Evolutionary conservation across 2,888 invertebrate genomes (phyloP), one percentile per base, ranked within the genome.

Genomic region (Halictus ligatus): DNA sequence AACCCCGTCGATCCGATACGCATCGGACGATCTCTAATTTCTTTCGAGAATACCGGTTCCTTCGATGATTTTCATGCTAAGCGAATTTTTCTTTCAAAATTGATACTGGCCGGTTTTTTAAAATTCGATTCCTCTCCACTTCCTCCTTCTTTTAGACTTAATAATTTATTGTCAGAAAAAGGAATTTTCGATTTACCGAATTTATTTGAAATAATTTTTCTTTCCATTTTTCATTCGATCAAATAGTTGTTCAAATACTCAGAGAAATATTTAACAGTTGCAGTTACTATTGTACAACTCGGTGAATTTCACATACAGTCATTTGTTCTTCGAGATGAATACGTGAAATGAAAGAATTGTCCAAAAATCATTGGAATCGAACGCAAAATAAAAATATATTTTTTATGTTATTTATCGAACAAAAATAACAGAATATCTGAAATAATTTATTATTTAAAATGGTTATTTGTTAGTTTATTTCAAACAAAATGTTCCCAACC

Each of bases 1-100:
- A 67, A 58, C 64, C 21, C 50, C 73, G 69, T 69, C 29, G 73
- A 76, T 75, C 64, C 50, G 64, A 81, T 58, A 58, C 75, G 77
- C 78, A 54, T 67, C 78, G 71, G 80, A 78, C 78, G 71, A 60
- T 74, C 69, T 78, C 74, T 72, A 86, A 86, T 86, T 85, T 86
- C 86, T 81, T 86, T 72, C 54, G 48, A 29, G 21, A 25, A n/a
- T 29, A 5, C 29, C 72, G 40, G 64, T 67, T 71, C 58, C 35
- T 78, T n/a, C 40, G 67, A 64, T 29, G 21, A 35, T 35, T 29
- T 35, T 67, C 18, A 35, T 54, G 54, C 8, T n/a, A 4, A 21
- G 3, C 54, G 10, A 54, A n/a, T n/a, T 60, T 25, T 25, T 15
- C 25, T 25, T 25, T 60, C 25, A 13, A 29, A 60, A 60, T 60